Base-by-base conservation (phyloP, 2,113 vertebrate species). In the Mellivora capensis region DNA sequence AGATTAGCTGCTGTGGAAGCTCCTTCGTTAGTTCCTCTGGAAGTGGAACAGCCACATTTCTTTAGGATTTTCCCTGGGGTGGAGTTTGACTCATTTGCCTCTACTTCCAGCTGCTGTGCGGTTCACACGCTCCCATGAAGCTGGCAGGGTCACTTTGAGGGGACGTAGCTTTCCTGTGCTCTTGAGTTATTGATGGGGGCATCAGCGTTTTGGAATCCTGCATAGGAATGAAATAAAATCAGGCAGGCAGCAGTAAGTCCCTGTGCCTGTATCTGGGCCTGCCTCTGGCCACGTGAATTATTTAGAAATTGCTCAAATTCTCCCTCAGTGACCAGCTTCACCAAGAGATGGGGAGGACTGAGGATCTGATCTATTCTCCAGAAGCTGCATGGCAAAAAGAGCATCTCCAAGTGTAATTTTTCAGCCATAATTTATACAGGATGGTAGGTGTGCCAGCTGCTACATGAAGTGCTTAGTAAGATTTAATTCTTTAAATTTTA, bases 271-370 rank as follows among this genome's bases (percentile, higher is more conserved):
- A 17, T 4, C 57, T 59, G 81, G 20, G 18, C 74, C 11, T 15
- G 84, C 93, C 81, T 79, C 59, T 61, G 94, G 93, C 77, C 81
- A 15, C 25, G 8, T 74, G 92, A 89, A 87, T 90, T 85, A 79
- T 84, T 96, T 80, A 93, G 92, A 57, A 82, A 39, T 4, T 54
- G 57, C 31, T 76, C 83, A 34, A 44, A 71, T 4, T 18, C 25
- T 3, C 13, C 67, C 20, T 20, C 12, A 42, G 20, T 74, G 76
- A 85, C 7, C 47, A 88, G 49, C 4, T 13, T n/a, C 29, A 81
- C 29, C 14, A 54, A 59, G 52, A 77, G 34, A 94, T 1, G 25
- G n/a, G 39, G 49, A 59, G 31, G 2, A 87, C 29, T 21, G 34
- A 34, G 1, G 42, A 3, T 93, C 47, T 2, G 47, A 3, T 90